Evolutionary conservation across 1,140 invertebrate genomes (phyloP).

Genomic region (Asobara japonica): DNA sequence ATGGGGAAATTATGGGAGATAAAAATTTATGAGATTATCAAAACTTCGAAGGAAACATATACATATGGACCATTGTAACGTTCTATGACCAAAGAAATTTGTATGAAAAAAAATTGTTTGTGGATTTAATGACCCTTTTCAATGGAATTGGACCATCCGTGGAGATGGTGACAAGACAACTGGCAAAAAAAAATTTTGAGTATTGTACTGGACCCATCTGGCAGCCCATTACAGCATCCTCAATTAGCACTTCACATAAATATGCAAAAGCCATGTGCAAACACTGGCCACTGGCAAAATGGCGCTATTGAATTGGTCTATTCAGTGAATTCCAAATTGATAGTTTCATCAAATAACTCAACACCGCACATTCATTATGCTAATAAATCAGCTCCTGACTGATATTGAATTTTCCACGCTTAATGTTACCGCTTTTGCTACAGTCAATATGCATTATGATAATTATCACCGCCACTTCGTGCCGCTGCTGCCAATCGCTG

Average conservation of each 20-base stretch:
- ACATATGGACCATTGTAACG: slow-evolving; percentile 36
- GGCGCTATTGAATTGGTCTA: neutral
- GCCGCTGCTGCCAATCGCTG: neutral
- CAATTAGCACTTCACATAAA: slow-evolving; percentile 16
- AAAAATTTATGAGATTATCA: slow-evolving; percentile 6
- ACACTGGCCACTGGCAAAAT: neutral
- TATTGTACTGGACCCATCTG: neutral
- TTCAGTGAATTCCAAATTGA: neutral
- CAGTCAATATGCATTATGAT: neutral
- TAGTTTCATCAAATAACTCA: neutral
- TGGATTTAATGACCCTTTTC: no score
- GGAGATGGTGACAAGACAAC: no score
- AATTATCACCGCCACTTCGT: neutral
- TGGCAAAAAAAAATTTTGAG: neutral
- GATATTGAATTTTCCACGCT: neutral
- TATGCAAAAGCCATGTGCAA: slow-evolving; percentile 13
- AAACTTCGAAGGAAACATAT: slow-evolving; percentile 29
- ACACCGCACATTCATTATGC: neutral
- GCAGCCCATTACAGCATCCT: neutral
- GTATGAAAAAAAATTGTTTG: slow-evolving; percentile 38
- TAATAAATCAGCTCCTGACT: neutral
- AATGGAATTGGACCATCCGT: no score
- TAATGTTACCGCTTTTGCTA: neutral
- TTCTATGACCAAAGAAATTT: slow-evolving; percentile 37
- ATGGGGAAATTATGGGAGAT: slow-evolving; percentile 1